Evolutionary conservation across 2,113 vertebrate species (phyloP), one percentile per base, ranked within the genome.

Genomic region (Origma solitaria): DNA sequence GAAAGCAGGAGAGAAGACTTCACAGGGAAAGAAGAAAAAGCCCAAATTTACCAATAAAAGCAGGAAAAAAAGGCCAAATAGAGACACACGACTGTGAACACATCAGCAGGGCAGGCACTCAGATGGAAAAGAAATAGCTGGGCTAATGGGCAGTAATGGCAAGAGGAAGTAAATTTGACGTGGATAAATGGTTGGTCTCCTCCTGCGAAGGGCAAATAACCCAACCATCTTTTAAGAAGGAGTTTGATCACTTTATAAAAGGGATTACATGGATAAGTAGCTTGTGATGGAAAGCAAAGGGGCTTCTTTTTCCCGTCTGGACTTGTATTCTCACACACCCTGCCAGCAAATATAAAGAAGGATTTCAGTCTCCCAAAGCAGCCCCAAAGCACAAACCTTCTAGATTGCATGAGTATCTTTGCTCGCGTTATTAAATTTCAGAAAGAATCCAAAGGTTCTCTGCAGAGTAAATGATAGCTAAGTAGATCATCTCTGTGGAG

Each of bases 391-490:
- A 87, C 85, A 96, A 92, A 81, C 94, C 90, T 93, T 73, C 88
- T 90, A 91, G 82, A 82, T 30, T 90, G 87, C 86, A 85, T 82
- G 40, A 86, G 91, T 77, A 94, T 91, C 89, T 91, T 91, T 95
- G 83, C 79, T 91, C 0, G 0, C 0, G 1, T 97, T 97, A 96
- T 96, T 97, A 95, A 95, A 96, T 96, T 97, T 96, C 95, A 96
- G 90, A 83, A 90, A 95, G 87, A 95, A 97, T 91, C 87, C 75
- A 83, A 96, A 96, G 94, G 80, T 96, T 95, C 93, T 95, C 87
- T 90, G 87, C 78, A 95, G 93, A 96, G 93, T 95, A 96, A 96
- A 96, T 82, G 96, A 96, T 94, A 95, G 94, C 94, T 96, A 90
- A 96, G 68, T 91, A 95, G 84, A 95, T 94, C 89, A 95, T 95